These are phyloP conservation scores for Corynorhinus townsendii DNA, from an alignment of 2,113 vertebrate genomes.

Conservation along the genomic window DNA sequence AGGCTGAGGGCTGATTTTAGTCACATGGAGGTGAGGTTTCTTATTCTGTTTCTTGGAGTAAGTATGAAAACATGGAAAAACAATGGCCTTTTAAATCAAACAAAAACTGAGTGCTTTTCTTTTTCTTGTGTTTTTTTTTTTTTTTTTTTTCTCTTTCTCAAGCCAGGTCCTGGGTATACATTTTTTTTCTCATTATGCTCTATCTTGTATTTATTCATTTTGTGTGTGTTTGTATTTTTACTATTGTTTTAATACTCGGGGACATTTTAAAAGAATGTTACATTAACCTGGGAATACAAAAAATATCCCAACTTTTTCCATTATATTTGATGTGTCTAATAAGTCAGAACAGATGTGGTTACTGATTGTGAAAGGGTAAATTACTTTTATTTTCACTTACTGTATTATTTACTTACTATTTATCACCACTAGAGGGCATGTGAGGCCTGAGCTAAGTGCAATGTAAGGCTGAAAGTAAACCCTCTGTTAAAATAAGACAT, in stretches of 20 bases:
- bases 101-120: background rate
- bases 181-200: background rate
- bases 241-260: background rate
- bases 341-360: background rate
- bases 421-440: slow-evolving; percentile 78
- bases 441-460: slow-evolving; percentile 61
- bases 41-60: background rate
- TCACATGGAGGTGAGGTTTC: background rate
- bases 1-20: background rate
- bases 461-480: background rate
- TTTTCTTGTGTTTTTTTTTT: background rate
- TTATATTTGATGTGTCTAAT: background rate
- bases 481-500: background rate
- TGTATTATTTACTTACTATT: slow-evolving; percentile 18
- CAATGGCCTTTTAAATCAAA: background rate
- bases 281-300: background rate
- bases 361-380: background rate
- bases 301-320: background rate
- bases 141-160: background rate
- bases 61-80: background rate
- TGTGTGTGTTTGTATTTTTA: background rate
- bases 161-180: background rate
- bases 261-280: background rate
- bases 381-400: background rate
- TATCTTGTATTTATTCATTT: background rate